Conservation (phyloP, 2,888 invertebrate species). For the Diogma glabrata region DNA sequence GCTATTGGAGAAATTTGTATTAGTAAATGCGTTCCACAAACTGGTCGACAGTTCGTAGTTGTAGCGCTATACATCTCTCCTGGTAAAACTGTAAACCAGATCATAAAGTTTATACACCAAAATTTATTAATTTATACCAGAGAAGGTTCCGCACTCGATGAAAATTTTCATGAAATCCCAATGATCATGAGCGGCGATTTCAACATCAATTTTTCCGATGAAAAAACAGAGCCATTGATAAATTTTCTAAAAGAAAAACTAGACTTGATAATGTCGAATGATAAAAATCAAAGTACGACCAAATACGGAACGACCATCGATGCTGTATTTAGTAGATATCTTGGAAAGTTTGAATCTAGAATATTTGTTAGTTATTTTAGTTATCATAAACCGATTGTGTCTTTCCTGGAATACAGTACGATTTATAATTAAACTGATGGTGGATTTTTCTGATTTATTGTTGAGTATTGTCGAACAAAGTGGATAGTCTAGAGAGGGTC, state of each 20-base stretch:
- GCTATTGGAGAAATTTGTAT: background rate
- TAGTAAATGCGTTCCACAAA: no score
- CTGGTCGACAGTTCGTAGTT: no score
- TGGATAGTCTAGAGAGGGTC: no score
- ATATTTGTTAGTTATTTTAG: background rate
- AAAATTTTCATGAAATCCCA: slow-evolving; percentile 4
- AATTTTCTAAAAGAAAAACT: background rate
- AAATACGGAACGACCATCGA: slow-evolving; percentile 1
- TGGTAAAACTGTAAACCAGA: background rate
- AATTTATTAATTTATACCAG: background rate
- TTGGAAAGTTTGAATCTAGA: slow-evolving; percentile 4
- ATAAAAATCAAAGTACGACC: background rate
- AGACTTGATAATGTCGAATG: background rate
- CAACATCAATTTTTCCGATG: background rate
- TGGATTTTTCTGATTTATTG: no score
- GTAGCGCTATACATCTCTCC: no score
- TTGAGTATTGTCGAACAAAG: no score
- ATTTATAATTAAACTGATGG: no score
- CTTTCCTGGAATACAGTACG: no score
- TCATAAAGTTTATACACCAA: background rate
- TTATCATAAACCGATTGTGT: no score
- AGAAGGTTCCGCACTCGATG: slow-evolving; percentile 5
- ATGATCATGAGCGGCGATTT: no score
- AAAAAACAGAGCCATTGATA: background rate
- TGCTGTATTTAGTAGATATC: slow-evolving; percentile 1